Conservation (phyloP, 1,140 invertebrate species). For the Dendroctonus ponderosae region DNA sequence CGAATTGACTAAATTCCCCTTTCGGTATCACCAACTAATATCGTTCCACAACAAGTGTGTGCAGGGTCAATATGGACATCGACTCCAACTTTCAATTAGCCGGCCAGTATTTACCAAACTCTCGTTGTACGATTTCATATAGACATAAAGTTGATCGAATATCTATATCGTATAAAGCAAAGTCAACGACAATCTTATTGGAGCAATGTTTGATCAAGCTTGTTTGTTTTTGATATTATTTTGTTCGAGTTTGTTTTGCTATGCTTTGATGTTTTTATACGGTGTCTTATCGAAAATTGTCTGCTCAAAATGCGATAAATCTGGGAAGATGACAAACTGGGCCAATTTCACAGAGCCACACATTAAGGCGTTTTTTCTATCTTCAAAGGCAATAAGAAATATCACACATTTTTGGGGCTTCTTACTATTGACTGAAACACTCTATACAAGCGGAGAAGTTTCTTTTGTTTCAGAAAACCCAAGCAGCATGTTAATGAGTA, state of each 20-base stretch:
- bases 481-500: too few relatives aligned
- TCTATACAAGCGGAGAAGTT: too few relatives aligned
- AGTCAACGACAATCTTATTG: conserved; percentile 42
- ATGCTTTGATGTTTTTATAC: conserved; percentile 3
- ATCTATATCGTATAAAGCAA: conserved; percentile 38
- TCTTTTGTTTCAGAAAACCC: too few relatives aligned
- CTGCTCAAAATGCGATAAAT: too few relatives aligned
- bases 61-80: conserved; percentile 45
- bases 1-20: not conserved
- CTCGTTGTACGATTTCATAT: conserved; percentile 47
- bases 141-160: conserved; percentile 27
- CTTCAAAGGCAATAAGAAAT: too few relatives aligned
- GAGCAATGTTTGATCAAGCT: conserved; percentile 3
- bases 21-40: not conserved
- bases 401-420: too few relatives aligned
- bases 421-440: too few relatives aligned
- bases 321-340: too few relatives aligned
- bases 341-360: too few relatives aligned
- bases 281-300: too few relatives aligned
- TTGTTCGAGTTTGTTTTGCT: conserved; percentile 6
- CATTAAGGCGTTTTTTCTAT: too few relatives aligned
- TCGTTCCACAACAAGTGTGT: conserved; percentile 40
- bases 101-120: conserved; percentile 44
- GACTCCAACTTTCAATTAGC: conserved; percentile 47
- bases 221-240: conserved; percentile 41